phyloP scores from a whole-genome alignment of 2,113 vertebrate species.

The Typhlomys cinereus region DNA sequence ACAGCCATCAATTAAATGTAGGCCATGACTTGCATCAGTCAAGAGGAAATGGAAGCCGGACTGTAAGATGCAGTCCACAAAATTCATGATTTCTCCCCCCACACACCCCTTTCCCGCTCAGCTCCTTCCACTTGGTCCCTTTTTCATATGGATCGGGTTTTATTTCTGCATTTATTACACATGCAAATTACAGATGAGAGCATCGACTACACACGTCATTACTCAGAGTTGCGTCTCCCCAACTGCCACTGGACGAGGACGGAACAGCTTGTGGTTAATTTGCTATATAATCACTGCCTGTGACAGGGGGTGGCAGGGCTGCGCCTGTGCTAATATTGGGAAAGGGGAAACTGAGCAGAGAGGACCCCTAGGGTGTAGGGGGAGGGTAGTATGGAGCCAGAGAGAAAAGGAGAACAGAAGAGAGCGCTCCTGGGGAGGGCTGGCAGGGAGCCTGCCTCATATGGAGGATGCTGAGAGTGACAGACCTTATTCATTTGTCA shows the following conservation, averaged over 20 bases:
- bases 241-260: constrained; percentile 86
- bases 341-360: constrained; percentile 88
- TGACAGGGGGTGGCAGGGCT: constrained; percentile 85
- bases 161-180: constrained; percentile 87
- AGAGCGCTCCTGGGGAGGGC: neutral
- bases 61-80: constrained; percentile 71
- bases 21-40: constrained; percentile 54
- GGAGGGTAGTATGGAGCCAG: constrained; percentile 50
- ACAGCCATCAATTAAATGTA: constrained; percentile 60
- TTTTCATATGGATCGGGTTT: constrained; percentile 81
- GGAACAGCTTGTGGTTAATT: constrained; percentile 91
- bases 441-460: neutral
- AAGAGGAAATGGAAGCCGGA: constrained; percentile 58
- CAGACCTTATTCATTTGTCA: neutral
- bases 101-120: no score
- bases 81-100: constrained; percentile 66
- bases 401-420: constrained; percentile 32
- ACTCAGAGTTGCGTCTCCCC: constrained; percentile 88
- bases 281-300: constrained; percentile 90
- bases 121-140: constrained; percentile 65
- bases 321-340: constrained; percentile 89
- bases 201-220: constrained; percentile 88
- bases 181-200: constrained; percentile 89
- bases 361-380: constrained; percentile 81
- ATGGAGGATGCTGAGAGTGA: neutral